Base-by-base conservation (phyloP, 2,797 vertebrate species). In the Hypotaenidia okinawae region DNA sequence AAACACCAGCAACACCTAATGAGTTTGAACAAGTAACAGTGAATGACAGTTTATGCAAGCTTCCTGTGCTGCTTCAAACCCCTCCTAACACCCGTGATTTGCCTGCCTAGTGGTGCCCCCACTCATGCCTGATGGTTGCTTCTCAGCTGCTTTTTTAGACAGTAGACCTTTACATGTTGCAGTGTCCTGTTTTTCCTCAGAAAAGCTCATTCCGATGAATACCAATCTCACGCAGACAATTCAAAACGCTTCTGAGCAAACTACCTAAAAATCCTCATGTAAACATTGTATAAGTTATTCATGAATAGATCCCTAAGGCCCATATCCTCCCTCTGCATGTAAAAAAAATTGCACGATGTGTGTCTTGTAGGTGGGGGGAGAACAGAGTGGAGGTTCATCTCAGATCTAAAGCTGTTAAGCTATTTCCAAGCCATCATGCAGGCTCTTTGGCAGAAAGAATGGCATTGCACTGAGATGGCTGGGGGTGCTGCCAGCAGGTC, bases 221-320 rank as follows among this genome's bases (percentile, higher is more conserved):
- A 91, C n/a, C 64, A 90, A 77, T 96, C 92, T 80, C 22, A 59
- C 69, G 47, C 57, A 90, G 37, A 57, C 59, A 86, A 70, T 87
- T 80, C 86, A 86, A 90, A 94, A 88, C 30, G 37, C 32, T 95
- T 92, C 90, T 91, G 52, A 95, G 94, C 77, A 95, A 96, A 90
- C 90, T 88, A 64, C 70, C 70, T 63, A 90, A 95, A 95, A 94
- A 94, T 95, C 84, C 84, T 92, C 70, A 23, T 82, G 85, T 88
- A 93, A 96, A 96, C 64, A 90, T 45, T 77, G 76, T 61, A 55
- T 88, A 84, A 94, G 87, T 93, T 94, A 95, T 95, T 95, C 13
- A 92, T 93, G 3, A 93, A 59, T 63, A 86, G 49, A 90, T 90
- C 63, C 54, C 63, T 58, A 41, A 90, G 55, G 73, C 66, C 85